These are phyloP conservation scores for Sebastes steindachneri DNA, from an alignment of 2,797 vertebrate genomes.

Conservation along the genomic window DNA sequence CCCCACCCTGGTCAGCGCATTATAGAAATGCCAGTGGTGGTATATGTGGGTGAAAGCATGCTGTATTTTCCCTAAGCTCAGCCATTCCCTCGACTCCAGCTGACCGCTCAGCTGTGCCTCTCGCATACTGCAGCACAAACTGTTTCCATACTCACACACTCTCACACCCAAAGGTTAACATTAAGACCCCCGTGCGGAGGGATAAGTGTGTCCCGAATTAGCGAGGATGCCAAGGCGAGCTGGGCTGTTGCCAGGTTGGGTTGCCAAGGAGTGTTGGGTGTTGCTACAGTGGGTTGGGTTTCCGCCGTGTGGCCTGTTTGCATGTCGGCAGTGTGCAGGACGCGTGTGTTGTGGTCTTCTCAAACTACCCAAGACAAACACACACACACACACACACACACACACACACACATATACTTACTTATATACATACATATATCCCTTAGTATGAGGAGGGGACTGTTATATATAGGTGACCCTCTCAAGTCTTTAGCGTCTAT, in stretches of 20 bases:
- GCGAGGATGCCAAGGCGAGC: constrained; percentile 58
- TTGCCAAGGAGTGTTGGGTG: constrained; percentile 48
- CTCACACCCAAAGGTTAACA: constrained; percentile 58
- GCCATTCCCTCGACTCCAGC: constrained; percentile 70
- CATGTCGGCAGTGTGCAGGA: constrained; percentile 46
- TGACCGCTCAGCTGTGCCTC: constrained; percentile 75
- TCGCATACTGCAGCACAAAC: constrained; percentile 65
- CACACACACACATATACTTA: background rate
- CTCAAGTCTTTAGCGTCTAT: constrained; percentile 26
- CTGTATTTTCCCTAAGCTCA: constrained; percentile 67
- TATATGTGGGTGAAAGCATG: constrained; percentile 48
- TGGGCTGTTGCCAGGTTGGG: constrained; percentile 48
- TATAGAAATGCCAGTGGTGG: constrained; percentile 49
- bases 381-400: constrained; percentile 10
- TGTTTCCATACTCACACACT: constrained; percentile 65
- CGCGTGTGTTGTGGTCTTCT: constrained; percentile 57
- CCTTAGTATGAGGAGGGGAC: background rate
- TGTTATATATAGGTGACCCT: constrained; percentile 49
- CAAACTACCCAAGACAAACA: constrained; percentile 48
- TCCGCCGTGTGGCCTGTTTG: constrained; percentile 59
- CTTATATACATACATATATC: background rate
- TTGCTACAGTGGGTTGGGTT: constrained; percentile 46
- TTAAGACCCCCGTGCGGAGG: constrained; percentile 53
- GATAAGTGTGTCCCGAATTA: constrained; percentile 79
- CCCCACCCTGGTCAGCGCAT: constrained; percentile 47